phyloP scores from a whole-genome alignment of 2,113 vertebrate species.

The Solenodon paradoxus region DNA sequence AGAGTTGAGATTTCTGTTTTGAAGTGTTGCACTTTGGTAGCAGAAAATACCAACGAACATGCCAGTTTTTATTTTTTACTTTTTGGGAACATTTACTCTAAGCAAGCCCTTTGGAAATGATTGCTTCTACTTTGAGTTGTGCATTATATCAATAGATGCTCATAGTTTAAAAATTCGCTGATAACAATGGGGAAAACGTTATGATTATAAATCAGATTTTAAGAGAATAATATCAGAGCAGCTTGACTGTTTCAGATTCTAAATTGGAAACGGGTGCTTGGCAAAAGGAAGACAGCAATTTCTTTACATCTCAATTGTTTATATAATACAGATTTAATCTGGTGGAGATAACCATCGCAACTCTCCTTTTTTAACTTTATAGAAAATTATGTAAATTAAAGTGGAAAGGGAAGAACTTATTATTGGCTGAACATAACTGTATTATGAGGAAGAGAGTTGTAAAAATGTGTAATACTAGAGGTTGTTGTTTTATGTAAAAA shows the following conservation, averaged over 20 bases:
- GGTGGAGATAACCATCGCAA: background rate
- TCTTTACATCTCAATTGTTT: background rate
- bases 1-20: background rate
- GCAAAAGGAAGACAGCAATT: background rate
- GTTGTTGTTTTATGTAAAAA: background rate
- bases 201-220: background rate
- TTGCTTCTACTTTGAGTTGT: background rate
- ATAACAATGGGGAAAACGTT: background rate
- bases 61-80: background rate
- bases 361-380: background rate
- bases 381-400: slow-evolving; percentile 33
- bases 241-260: background rate
- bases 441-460: background rate
- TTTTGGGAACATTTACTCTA: background rate
- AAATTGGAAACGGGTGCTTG: background rate
- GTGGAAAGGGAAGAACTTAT: background rate
- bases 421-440: background rate
- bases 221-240: background rate
- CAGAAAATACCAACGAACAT: slow-evolving; percentile 5
- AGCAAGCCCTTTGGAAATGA: background rate
- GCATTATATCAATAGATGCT: background rate
- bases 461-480: slow-evolving; percentile 25
- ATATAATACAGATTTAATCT: background rate
- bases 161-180: background rate
- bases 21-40: background rate